Percentiles rank a stretch among this genome's conserved stretches.
Evolutionary conservation across 2,888 invertebrate genomes (phyloP).

Genomic region (Volucella bombylans): DNA sequence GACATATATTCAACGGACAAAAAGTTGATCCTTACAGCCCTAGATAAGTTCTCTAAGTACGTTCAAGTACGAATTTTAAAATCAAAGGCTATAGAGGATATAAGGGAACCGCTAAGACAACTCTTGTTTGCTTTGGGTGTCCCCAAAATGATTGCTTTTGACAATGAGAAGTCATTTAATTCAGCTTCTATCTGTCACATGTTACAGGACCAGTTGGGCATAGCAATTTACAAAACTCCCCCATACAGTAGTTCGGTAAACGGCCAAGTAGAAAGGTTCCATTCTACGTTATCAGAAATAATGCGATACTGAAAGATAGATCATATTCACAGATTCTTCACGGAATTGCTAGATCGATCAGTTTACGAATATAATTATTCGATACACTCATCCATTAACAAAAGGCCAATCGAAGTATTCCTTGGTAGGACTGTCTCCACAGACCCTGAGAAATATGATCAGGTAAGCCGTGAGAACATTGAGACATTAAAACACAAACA

Average conservation of each 20-base stretch:
- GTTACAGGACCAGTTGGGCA: conserved; percentile 37
- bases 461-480: not conserved
- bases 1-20: conserved; percentile 34
- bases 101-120: conserved; percentile 33
- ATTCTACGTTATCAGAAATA: conserved; percentile 57
- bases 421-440: conserved; percentile 27
- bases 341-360: conserved; percentile 37
- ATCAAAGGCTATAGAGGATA: conserved; percentile 42
- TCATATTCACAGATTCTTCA: conserved; percentile 22
- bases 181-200: conserved; percentile 35
- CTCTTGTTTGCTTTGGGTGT: conserved; percentile 34
- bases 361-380: conserved; percentile 44
- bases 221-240: conserved; percentile 40
- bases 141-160: conserved; percentile 31
- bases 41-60: conserved; percentile 55
- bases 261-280: conserved; percentile 62
- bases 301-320: conserved; percentile 47
- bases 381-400: conserved; percentile 27
- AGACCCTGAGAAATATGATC: not conserved
- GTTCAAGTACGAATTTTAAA: conserved; percentile 21
- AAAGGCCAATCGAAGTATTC: conserved; percentile 25
- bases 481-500: not conserved
- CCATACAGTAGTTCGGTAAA: conserved; percentile 46
- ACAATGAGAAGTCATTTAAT: conserved; percentile 52
- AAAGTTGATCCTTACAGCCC: conserved; percentile 26